These are phyloP conservation scores for Drosophila histrio DNA, from an alignment of 2,888 invertebrate species.

Conservation along the genomic window DNA sequence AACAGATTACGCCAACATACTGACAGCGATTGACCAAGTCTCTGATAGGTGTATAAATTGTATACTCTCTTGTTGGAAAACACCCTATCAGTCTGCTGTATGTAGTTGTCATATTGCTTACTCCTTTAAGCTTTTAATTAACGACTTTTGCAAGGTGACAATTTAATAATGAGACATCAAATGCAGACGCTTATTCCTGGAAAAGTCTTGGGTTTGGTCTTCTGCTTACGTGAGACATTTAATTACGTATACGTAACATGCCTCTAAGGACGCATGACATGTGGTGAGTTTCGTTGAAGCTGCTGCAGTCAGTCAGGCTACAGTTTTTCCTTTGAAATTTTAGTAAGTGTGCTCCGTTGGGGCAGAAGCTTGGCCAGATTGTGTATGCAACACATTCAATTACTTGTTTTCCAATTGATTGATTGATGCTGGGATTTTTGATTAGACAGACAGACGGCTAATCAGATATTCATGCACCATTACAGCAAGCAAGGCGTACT, in stretches of 20 bases:
- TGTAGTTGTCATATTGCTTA: background rate
- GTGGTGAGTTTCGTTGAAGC: background rate
- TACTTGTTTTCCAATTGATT: conserved; percentile 77
- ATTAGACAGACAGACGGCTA: conserved; percentile 57
- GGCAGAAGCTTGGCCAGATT: background rate
- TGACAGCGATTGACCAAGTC: background rate
- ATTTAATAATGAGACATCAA: background rate
- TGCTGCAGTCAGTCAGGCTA: background rate
- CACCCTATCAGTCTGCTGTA: background rate
- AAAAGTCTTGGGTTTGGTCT: background rate
- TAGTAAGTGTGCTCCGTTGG: background rate
- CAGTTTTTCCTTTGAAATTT: background rate
- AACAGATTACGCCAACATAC: too few relatives aligned
- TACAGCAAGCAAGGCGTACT: conserved; percentile 40
- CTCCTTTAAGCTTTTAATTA: background rate
- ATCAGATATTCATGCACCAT: conserved; percentile 76
- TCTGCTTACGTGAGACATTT: background rate
- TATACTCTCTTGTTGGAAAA: background rate
- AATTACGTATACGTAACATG: conserved; percentile 5
- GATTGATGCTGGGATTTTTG: conserved; percentile 75
- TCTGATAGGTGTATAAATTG: background rate
- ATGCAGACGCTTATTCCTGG: background rate
- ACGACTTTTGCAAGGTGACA: background rate
- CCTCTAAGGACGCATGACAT: too few relatives aligned
- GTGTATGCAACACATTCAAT: conserved; percentile 52